Evolutionary conservation across 2,888 invertebrate genomes (phyloP).

Genomic region (Ganaspis brasiliensis): DNA sequence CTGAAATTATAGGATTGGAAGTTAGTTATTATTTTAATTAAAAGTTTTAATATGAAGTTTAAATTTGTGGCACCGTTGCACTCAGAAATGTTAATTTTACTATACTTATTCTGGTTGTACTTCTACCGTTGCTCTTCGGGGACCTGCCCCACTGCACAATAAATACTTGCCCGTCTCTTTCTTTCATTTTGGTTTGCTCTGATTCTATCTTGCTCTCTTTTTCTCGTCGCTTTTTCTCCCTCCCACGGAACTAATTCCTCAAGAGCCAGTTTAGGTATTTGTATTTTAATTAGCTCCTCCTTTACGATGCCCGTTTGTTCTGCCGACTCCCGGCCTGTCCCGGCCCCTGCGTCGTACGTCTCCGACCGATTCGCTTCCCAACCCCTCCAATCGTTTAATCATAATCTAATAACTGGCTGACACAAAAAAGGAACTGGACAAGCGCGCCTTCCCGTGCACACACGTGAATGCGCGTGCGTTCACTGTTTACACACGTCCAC

Average conservation of each 20-base stretch:
- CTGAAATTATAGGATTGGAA: slow-evolving; percentile 3
- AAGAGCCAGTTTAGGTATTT: slow-evolving; percentile 74
- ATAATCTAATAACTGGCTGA: slow-evolving; percentile 80
- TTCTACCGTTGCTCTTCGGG: slow-evolving; percentile 25
- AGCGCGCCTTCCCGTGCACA: slow-evolving; percentile 66
- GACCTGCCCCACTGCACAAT: slow-evolving; percentile 35
- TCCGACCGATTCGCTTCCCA: slow-evolving; percentile 59
- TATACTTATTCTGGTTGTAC: slow-evolving; percentile 23
- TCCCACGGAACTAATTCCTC: slow-evolving; percentile 59
- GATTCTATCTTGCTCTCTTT: slow-evolving; percentile 36
- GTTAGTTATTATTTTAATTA: slow-evolving; percentile 15
- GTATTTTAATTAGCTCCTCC: slow-evolving; percentile 79
- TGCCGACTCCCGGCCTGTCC: slow-evolving; percentile 56
- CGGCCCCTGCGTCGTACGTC: slow-evolving; percentile 55
- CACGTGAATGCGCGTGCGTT: slow-evolving; percentile 44
- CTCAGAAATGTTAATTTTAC: slow-evolving; percentile 31
- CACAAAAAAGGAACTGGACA: slow-evolving; percentile 79
- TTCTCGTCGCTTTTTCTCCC: slow-evolving; percentile 51
- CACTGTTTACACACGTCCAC: background rate
- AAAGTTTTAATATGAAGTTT: slow-evolving; percentile 1
- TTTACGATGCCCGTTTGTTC: slow-evolving; percentile 74
- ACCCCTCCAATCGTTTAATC: slow-evolving; percentile 78
- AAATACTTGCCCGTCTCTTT: slow-evolving; percentile 31
- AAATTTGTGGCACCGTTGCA: slow-evolving; percentile 24
- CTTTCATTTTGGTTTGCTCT: background rate